Percentiles rank a stretch among this genome's conserved stretches.
These are phyloP conservation scores for Epinotia brunnichana DNA, from an alignment of 2,888 invertebrate species.

Conservation along the genomic window DNA sequence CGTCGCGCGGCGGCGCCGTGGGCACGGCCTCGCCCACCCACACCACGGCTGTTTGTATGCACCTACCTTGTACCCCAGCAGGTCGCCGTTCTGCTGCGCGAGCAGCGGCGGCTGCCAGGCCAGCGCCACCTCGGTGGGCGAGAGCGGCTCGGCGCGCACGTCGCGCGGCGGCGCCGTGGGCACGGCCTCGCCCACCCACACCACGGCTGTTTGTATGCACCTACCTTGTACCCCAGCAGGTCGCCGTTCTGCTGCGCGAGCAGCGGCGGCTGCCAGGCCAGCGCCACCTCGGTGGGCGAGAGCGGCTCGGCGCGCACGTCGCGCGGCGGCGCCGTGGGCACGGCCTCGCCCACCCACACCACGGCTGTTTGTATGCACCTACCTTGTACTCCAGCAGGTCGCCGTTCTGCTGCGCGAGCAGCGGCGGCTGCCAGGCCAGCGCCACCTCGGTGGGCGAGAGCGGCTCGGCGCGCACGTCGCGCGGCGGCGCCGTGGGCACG, in stretches of 20 bases:
- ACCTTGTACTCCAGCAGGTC: slow-evolving; percentile 97
- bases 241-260: slow-evolving; percentile 97
- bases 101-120: slow-evolving; percentile 95
- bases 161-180: slow-evolving; percentile 95
- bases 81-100: slow-evolving; percentile 96
- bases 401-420: slow-evolving; percentile 95
- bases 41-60: slow-evolving; percentile 95
- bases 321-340: slow-evolving; percentile 95
- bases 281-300: slow-evolving; percentile 94
- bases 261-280: slow-evolving; percentile 95
- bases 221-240: slow-evolving; percentile 96
- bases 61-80: slow-evolving; percentile 97
- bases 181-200: slow-evolving; percentile 98
- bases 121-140: slow-evolving; percentile 95
- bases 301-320: slow-evolving; percentile 88
- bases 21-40: slow-evolving; percentile 99
- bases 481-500: slow-evolving; percentile 95
- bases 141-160: slow-evolving; percentile 88
- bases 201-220: too few relatives aligned
- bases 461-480: slow-evolving; percentile 87
- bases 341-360: slow-evolving; percentile 98
- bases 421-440: slow-evolving; percentile 94
- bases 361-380: too few relatives aligned
- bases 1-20: slow-evolving; percentile 93
- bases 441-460: slow-evolving; percentile 95